Percentiles rank a stretch among this genome's conserved stretches.
phyloP scores from a whole-genome alignment of 2,113 vertebrate species.

The Sceloporus tristichus region DNA sequence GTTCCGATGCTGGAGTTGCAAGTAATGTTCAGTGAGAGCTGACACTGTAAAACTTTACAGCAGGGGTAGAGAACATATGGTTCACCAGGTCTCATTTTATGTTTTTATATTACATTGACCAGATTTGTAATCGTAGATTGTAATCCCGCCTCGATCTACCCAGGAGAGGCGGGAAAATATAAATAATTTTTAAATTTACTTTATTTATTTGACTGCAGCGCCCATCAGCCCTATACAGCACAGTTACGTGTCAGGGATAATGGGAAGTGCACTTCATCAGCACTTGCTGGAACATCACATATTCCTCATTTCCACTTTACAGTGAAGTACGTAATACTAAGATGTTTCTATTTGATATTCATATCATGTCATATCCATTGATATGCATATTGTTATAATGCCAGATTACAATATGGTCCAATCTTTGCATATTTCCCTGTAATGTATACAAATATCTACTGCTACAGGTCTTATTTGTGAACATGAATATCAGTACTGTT shows the following conservation, averaged over 20 bases:
- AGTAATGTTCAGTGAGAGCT: conserved; percentile 31
- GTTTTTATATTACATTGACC: too few relatives aligned
- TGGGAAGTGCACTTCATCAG: too few relatives aligned
- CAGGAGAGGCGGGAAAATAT: too few relatives aligned
- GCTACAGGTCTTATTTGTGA: conserved; percentile 10
- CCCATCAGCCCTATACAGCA: too few relatives aligned
- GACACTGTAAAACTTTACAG: conserved; percentile 41
- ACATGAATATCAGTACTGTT: not conserved
- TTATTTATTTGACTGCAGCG: too few relatives aligned
- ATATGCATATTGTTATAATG: not conserved
- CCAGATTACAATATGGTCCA: not conserved
- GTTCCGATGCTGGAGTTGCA: conserved; percentile 43
- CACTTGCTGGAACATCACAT: too few relatives aligned
- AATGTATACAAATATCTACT: not conserved
- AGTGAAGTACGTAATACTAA: conserved; percentile 37
- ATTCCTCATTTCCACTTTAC: not conserved
- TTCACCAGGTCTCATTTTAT: too few relatives aligned
- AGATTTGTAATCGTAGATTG: too few relatives aligned
- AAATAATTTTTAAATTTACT: too few relatives aligned
- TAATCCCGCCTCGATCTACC: too few relatives aligned
- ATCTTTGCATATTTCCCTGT: conserved; percentile 9
- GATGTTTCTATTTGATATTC: not conserved
- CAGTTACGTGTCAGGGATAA: too few relatives aligned
- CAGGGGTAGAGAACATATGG: not conserved
- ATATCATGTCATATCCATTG: too few relatives aligned